phyloP scores from a whole-genome alignment of 2,888 invertebrate species.

The Trichacis sp. region DNA sequence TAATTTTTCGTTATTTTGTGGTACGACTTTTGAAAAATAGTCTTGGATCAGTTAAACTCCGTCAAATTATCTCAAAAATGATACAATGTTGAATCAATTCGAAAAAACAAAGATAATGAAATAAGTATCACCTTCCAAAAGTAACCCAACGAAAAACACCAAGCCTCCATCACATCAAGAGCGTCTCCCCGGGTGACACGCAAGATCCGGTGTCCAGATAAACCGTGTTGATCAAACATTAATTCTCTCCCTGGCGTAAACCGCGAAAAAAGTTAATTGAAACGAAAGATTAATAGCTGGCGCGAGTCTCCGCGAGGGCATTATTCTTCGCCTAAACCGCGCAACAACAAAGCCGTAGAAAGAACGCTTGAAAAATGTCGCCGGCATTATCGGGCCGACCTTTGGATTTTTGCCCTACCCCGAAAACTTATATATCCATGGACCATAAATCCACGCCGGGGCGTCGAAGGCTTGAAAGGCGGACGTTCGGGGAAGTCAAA shows the following conservation, averaged over 20 bases:
- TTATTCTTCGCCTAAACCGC: neutral
- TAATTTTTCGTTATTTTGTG: too few species aligned
- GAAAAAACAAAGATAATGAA: too few species aligned
- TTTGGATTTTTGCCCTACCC: neutral
- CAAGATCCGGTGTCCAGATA: neutral
- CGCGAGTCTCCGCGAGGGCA: neutral
- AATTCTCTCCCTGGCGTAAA: neutral
- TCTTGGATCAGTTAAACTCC: too few species aligned
- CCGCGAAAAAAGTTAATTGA: slow-evolving; percentile 6
- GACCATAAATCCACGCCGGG: neutral
- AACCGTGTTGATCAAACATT: slow-evolving; percentile 3
- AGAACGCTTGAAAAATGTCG: neutral
- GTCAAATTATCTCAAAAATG: too few species aligned
- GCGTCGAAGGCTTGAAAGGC: neutral
- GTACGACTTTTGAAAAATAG: too few species aligned
- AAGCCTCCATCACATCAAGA: too few species aligned
- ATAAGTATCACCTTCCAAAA: too few species aligned
- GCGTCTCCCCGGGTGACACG: neutral
- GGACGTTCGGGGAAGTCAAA: slow-evolving; percentile 2
- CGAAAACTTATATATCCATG: neutral
- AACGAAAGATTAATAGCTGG: slow-evolving; percentile 1
- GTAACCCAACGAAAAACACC: too few species aligned
- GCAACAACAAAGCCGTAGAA: neutral
- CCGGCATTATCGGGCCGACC: neutral
- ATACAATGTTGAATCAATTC: too few species aligned